Percentiles rank a stretch among this genome's conserved stretches.
phyloP scores from a whole-genome alignment of 1,140 invertebrate genomes.

The Drosophila orosa region DNA sequence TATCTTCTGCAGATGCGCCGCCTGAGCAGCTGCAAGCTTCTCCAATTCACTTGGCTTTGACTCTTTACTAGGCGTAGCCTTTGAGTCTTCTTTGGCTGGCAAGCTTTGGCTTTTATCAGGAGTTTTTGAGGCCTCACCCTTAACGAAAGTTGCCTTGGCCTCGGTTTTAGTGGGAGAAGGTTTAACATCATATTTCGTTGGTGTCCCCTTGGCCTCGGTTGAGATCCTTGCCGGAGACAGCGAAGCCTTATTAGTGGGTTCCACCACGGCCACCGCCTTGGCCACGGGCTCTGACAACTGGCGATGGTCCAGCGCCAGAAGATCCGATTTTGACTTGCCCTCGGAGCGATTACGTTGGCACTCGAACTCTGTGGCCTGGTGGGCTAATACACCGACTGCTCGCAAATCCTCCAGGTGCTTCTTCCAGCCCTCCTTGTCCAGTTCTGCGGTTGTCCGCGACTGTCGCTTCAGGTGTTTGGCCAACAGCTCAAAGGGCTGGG shows the following conservation, averaged over 20 bases:
- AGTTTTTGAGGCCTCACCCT: conserved; percentile 1
- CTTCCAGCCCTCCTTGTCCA: conserved; percentile 69
- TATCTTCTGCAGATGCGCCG: conserved; percentile 4
- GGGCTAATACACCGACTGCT: conserved; percentile 70
- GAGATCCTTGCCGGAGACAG: conserved; percentile 47
- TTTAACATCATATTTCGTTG: conserved; percentile 7
- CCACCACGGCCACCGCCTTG: conserved; percentile 67
- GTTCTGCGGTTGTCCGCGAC: conserved; percentile 42
- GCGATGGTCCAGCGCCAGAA: conserved; percentile 44
- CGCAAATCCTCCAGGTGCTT: conserved; percentile 77
- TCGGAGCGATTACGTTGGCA: conserved; percentile 70
- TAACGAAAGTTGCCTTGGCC: neutral
- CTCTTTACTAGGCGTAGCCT: conserved; percentile 5
- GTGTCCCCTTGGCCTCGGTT: conserved; percentile 6
- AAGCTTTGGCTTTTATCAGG: conserved; percentile 9
- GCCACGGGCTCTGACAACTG: conserved; percentile 12
- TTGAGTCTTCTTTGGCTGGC: conserved; percentile 30
- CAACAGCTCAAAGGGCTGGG: conserved; percentile 83
- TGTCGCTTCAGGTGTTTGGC: conserved; percentile 78
- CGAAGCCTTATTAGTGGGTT: conserved; percentile 55
- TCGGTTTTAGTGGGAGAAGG: conserved; percentile 2
- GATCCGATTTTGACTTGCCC: conserved; percentile 71
- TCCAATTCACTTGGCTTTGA: conserved; percentile 48
- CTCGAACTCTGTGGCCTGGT: conserved; percentile 80
- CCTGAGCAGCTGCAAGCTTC: conserved; percentile 47